Conservation (phyloP, 2,888 invertebrate species). For the Thysanoteuthis rhombus region DNA sequence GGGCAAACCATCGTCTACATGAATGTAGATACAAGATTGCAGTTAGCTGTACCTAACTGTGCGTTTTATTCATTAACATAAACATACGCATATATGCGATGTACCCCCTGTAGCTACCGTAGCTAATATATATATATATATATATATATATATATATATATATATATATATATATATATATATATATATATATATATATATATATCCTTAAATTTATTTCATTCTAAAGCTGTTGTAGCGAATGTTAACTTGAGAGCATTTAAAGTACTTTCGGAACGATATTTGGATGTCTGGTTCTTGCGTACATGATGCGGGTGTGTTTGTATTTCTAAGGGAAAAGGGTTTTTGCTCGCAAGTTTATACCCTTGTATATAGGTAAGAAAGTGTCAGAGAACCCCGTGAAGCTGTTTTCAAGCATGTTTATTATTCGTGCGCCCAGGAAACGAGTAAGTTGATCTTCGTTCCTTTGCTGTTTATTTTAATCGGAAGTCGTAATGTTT, state of each 20-base stretch:
- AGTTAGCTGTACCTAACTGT: neutral
- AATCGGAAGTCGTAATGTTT: conserved; percentile 12
- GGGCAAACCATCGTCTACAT: neutral
- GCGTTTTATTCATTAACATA: neutral
- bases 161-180: neutral
- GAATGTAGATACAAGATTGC: neutral
- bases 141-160: neutral
- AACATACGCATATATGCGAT: neutral
- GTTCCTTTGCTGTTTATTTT: neutral
- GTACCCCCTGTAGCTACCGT: no score
- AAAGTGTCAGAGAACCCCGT: neutral
- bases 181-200: conserved; percentile 12
- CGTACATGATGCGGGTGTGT: neutral
- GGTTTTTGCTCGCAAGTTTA: neutral
- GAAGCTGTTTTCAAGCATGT: conserved; percentile 12
- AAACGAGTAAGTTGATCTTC: neutral
- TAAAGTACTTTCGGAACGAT: neutral
- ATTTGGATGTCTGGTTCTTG: neutral
- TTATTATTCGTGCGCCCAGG: neutral
- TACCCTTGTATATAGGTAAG: neutral
- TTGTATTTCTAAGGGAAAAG: neutral
- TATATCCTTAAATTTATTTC: neutral
- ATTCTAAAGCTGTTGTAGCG: neutral
- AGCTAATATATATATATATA: neutral
- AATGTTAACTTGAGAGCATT: no score